phyloP scores from a whole-genome alignment of 2,888 invertebrate genomes.

The Volucella inflata region DNA sequence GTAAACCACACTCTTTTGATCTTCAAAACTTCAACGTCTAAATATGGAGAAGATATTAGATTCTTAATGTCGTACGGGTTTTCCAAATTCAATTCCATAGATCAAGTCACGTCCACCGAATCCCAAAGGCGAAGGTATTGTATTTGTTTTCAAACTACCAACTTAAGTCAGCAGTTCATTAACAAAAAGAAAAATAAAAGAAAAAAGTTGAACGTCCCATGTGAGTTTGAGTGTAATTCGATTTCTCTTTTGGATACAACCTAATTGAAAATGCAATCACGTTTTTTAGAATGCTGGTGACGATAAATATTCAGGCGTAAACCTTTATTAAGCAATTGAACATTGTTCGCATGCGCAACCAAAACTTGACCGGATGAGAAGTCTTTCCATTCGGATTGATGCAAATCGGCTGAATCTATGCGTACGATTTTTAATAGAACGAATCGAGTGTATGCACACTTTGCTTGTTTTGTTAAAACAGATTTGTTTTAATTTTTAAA shows the following conservation, averaged over 20 bases:
- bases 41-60: not conserved
- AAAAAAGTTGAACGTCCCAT: not conserved
- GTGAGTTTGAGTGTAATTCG: not conserved
- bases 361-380: not conserved
- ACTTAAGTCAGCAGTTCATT: conserved; percentile 16
- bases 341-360: conserved; percentile 23
- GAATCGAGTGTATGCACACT: too few species aligned
- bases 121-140: conserved; percentile 24
- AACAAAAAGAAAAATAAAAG: not conserved
- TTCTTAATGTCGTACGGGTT: conserved; percentile 14
- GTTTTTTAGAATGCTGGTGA: conserved; percentile 16
- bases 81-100: not conserved
- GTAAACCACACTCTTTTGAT: too few species aligned
- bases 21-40: too few species aligned
- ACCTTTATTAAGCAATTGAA: conserved; percentile 34
- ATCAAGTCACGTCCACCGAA: conserved; percentile 34
- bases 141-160: conserved; percentile 3
- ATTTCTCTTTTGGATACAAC: conserved; percentile 1
- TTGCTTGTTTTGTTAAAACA: too few species aligned
- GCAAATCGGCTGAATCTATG: not conserved
- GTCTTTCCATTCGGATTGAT: not conserved
- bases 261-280: conserved; percentile 40
- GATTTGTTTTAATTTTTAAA: too few species aligned
- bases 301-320: conserved; percentile 11
- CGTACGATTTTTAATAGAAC: not conserved